phyloP scores from a whole-genome alignment of 2,888 invertebrate genomes.

The Napeogenes sylphis region DNA sequence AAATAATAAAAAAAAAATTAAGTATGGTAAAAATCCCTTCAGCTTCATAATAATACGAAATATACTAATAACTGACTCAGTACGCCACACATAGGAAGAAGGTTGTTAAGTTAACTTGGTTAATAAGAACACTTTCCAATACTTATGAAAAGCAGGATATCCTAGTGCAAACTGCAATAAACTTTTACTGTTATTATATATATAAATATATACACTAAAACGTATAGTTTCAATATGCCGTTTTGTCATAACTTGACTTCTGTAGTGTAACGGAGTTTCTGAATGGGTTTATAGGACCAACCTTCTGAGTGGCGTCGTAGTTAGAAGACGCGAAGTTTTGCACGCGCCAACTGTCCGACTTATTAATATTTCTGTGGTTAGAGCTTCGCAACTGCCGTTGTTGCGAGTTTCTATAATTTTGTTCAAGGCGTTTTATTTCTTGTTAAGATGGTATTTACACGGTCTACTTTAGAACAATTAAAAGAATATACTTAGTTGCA shows the following conservation, averaged over 20 bases:
- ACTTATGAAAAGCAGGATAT: too few relatives aligned
- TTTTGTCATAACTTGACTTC: too few relatives aligned
- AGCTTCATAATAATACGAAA: conserved; percentile 2
- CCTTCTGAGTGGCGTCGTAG: conserved; percentile 41
- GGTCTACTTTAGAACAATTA: background rate
- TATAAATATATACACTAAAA: too few relatives aligned
- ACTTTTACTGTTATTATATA: too few relatives aligned
- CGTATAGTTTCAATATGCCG: too few relatives aligned
- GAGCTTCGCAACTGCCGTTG: conserved; percentile 23
- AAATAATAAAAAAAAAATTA: conserved; percentile 3
- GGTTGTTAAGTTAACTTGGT: too few relatives aligned
- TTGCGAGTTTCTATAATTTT: conserved; percentile 13
- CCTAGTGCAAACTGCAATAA: too few relatives aligned
- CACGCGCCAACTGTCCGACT: conserved; percentile 33
- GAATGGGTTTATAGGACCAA: conserved; percentile 41
- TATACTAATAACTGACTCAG: background rate
- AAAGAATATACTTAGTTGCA: too few relatives aligned
- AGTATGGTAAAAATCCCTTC: background rate
- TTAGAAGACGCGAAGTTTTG: conserved; percentile 40
- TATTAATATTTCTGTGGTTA: conserved; percentile 39
- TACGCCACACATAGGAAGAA: background rate
- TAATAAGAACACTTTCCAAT: too few relatives aligned
- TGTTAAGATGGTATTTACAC: conserved; percentile 12
- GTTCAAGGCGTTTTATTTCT: conserved; percentile 13
- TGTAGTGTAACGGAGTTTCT: background rate